Conservation (phyloP, 2,797 vertebrate species). For the Schizopygopsis malacanthus region DNA sequence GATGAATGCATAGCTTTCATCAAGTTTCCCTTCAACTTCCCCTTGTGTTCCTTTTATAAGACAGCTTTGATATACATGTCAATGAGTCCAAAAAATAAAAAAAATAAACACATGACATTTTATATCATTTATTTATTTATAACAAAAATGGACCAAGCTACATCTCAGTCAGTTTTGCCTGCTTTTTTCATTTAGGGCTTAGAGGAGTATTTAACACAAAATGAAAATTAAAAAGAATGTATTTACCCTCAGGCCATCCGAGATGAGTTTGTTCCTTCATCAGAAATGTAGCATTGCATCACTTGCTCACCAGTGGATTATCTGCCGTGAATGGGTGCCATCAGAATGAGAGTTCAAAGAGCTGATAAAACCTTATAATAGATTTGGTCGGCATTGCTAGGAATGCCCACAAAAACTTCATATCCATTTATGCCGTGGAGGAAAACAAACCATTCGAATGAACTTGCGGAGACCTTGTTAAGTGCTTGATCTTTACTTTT, state of each 20-base stretch:
- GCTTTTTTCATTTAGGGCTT: background rate
- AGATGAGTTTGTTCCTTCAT: background rate
- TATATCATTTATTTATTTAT: background rate
- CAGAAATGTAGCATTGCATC: background rate
- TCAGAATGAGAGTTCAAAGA: background rate
- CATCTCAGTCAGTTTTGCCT: background rate
- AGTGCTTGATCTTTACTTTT: no score
- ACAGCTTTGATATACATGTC: constrained; percentile 32
- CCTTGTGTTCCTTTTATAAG: constrained; percentile 20
- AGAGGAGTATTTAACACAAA: background rate
- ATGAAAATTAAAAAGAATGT: background rate
- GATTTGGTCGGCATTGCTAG: no score
- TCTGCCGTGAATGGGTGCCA: background rate
- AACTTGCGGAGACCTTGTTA: no score
- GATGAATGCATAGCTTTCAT: constrained; percentile 34
- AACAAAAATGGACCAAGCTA: background rate
- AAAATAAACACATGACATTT: background rate
- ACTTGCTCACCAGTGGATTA: background rate
- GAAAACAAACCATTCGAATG: no score
- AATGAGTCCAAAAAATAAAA: background rate
- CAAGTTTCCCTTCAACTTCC: constrained; percentile 33
- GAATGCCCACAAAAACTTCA: no score
- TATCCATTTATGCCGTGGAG: no score
- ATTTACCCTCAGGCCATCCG: background rate
- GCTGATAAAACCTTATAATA: background rate